These are phyloP conservation scores for Sciurus niger DNA, from an alignment of 2,113 vertebrate genomes.

Conservation along the genomic window DNA sequence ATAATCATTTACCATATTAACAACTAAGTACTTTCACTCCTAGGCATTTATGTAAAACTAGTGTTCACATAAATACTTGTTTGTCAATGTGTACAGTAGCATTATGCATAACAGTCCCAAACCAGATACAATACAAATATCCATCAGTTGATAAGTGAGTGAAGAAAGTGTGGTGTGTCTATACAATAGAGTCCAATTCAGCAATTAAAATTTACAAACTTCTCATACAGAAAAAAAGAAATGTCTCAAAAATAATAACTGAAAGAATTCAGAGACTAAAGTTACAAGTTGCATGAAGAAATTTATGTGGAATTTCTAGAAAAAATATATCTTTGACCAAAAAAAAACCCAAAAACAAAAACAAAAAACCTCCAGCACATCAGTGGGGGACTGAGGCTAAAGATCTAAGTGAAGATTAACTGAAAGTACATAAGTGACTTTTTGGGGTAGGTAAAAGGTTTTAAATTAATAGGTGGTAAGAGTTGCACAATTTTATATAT, in stretches of 20 bases:
- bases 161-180: not conserved
- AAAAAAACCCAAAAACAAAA: not conserved
- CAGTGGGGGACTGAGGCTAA: not conserved
- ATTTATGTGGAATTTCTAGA: conserved; percentile 11
- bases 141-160: not conserved
- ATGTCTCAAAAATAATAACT: not conserved
- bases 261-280: conserved; percentile 5
- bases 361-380: not conserved
- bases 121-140: not conserved
- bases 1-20: not conserved
- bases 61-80: not conserved
- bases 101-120: not conserved
- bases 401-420: not conserved
- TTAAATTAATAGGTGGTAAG: not conserved
- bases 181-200: not conserved
- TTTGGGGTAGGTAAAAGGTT: not conserved
- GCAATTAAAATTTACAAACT: not conserved
- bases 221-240: not conserved
- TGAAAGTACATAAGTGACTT: not conserved
- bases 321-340: conserved; percentile 37
- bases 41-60: not conserved
- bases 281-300: not conserved
- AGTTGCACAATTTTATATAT: not conserved
- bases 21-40: not conserved
- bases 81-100: not conserved